Evolutionary conservation across 2,797 vertebrate species (phyloP).

Genomic region (Vultur gryphus): DNA sequence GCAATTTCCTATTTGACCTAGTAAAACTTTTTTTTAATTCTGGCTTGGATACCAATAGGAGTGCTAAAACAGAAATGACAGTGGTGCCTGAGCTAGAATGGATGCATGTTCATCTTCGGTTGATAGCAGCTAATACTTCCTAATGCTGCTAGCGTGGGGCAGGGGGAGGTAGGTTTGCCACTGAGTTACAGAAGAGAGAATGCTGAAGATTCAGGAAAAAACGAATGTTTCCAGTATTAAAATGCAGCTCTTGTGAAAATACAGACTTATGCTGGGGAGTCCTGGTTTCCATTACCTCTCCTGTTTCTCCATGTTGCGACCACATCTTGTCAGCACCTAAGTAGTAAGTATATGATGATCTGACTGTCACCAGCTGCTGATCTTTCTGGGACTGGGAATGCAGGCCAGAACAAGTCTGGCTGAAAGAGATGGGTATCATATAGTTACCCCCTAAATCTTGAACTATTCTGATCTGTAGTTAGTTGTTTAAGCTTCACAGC

Average conservation of each 20-base stretch:
- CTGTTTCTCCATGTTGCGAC: not conserved
- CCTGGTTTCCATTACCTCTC: not conserved
- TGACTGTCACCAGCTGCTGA: not conserved
- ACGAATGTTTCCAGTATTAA: not conserved
- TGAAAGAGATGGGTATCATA: not conserved
- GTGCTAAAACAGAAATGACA: not conserved
- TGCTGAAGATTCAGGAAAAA: not conserved
- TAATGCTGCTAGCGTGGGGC: accelerated
- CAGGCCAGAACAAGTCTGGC: not conserved
- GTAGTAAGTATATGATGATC: not conserved
- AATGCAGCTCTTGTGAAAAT: not conserved
- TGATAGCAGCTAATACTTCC: not conserved
- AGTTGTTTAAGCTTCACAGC: not conserved
- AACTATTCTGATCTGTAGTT: not conserved
- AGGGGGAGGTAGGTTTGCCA: not conserved
- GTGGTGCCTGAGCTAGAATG: not conserved
- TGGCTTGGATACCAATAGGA: not conserved
- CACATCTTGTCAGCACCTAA: accelerated
- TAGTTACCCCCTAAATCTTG: not conserved
- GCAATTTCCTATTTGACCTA: not conserved
- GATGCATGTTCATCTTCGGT: not conserved
- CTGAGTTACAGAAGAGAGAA: not conserved
- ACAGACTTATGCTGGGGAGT: not conserved
- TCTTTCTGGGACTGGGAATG: not conserved
- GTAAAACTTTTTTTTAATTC: not conserved